Conservation (phyloP, 2,797 vertebrate species). For the Chelonia mydas region DNA sequence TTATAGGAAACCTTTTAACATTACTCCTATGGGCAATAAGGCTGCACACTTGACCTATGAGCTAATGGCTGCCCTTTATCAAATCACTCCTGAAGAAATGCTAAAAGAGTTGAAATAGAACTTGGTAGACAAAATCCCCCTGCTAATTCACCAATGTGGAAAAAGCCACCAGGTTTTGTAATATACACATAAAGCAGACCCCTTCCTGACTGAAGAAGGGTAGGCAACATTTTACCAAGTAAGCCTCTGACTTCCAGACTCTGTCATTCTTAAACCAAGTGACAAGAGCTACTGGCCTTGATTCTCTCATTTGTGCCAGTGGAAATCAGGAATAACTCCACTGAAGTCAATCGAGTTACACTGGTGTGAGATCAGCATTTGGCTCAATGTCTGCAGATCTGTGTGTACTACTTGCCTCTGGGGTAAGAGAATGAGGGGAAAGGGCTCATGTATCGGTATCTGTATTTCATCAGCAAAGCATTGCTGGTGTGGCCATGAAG, state of each 20-base stretch:
- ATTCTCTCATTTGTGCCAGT: constrained; percentile 56
- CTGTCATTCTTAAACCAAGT: rapidly evolving
- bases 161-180: constrained; percentile 17
- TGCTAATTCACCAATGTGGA: background rate
- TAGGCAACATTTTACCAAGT: background rate
- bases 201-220: background rate
- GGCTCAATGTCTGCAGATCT: constrained; percentile 59
- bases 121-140: constrained; percentile 46
- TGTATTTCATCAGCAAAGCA: constrained; percentile 53
- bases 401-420: constrained; percentile 63
- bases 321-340: constrained; percentile 51
- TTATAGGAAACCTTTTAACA: constrained; percentile 5
- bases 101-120: background rate
- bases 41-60: background rate
- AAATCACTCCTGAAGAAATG: constrained; percentile 15
- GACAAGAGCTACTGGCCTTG: constrained; percentile 39
- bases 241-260: background rate
- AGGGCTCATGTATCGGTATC: constrained; percentile 50
- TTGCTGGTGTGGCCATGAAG: background rate
- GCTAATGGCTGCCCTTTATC: constrained; percentile 36
- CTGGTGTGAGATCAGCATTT: constrained; percentile 67
- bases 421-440: constrained; percentile 56
- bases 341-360: constrained; percentile 64
- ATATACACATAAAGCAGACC: background rate
- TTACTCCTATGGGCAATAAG: background rate